These are phyloP conservation scores for Mythimna albipuncta DNA, from an alignment of 2,888 invertebrate species.

Conservation along the genomic window DNA sequence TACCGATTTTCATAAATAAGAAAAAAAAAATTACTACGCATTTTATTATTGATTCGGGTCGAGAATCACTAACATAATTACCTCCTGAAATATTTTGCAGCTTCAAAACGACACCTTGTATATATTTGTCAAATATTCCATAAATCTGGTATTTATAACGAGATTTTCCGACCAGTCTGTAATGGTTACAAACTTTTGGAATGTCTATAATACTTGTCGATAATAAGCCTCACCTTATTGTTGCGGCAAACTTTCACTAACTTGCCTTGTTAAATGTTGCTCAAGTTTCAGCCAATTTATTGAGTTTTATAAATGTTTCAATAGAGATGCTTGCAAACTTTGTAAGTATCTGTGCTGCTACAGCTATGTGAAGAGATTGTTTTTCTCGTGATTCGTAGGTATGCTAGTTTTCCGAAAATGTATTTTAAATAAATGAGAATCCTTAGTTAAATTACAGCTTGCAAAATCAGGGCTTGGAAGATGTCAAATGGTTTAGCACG, in stretches of 20 bases:
- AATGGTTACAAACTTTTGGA: conserved; percentile 6
- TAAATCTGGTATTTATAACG: neutral
- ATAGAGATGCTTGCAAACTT: conserved; percentile 50
- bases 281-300: conserved; percentile 61
- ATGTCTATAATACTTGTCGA: conserved; percentile 33
- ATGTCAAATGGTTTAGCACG: too few relatives aligned
- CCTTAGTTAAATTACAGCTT: too few relatives aligned
- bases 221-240: conserved; percentile 54
- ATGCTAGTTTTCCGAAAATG: neutral
- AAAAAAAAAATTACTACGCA: too few relatives aligned
- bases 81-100: too few relatives aligned
- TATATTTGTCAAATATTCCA: neutral
- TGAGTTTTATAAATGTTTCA: conserved; percentile 57
- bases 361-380: neutral
- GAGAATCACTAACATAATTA: too few relatives aligned
- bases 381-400: neutral
- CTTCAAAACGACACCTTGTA: too few relatives aligned
- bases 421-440: neutral
- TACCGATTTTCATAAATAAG: too few relatives aligned
- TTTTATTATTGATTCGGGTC: too few relatives aligned
- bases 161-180: neutral
- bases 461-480: too few relatives aligned
- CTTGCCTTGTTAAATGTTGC: conserved; percentile 65
- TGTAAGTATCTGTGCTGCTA: conserved; percentile 13
- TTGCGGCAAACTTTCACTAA: conserved; percentile 51